Conservation (phyloP, 2,797 vertebrate genomes). For the Myotis daubentonii region DNA sequence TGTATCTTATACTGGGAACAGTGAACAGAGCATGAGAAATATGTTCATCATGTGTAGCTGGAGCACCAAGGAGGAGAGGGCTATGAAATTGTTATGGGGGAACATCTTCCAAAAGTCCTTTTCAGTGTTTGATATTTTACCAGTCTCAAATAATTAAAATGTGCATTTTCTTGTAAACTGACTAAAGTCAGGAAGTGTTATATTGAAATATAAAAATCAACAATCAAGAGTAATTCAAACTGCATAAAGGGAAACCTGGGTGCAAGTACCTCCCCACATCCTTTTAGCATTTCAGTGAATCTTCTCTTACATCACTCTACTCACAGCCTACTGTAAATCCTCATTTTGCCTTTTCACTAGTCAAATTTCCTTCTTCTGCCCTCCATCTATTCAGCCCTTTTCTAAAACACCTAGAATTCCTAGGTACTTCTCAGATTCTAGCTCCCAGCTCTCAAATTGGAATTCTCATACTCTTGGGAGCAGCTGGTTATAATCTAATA, state of each 20-base stretch:
- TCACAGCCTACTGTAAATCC: background rate
- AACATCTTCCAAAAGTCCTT: background rate
- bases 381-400: background rate
- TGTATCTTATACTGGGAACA: slow-evolving; percentile 21
- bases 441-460: background rate
- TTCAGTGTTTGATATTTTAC: background rate
- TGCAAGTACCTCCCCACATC: background rate
- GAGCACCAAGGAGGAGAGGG: background rate
- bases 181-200: background rate
- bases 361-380: background rate
- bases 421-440: slow-evolving; percentile 30
- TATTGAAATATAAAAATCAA: background rate
- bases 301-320: background rate
- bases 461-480: background rate
- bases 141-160: background rate
- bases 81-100: background rate
- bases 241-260: background rate
- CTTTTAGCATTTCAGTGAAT: background rate
- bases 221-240: background rate
- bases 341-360: background rate
- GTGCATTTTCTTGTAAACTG: slow-evolving; percentile 22
- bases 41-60: background rate
- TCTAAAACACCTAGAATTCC: background rate
- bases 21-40: slow-evolving; percentile 11
- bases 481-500: background rate